Evolutionary conservation across 2,888 invertebrate species (phyloP).

Genomic region (Gortyna flavago): DNA sequence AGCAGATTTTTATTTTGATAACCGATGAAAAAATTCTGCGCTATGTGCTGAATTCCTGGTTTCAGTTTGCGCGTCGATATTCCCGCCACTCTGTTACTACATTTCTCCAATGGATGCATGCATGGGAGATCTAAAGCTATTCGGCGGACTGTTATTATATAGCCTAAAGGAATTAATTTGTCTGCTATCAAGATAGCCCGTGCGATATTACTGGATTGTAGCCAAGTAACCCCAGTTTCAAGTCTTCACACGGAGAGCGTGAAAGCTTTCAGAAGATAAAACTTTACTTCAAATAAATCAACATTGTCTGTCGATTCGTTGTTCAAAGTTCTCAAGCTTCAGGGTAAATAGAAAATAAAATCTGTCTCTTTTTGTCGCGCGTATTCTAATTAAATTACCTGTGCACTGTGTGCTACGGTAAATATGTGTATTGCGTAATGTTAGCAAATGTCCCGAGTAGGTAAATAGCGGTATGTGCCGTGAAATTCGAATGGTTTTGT

Average conservation of each 20-base stretch:
- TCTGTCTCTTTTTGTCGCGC: constrained; percentile 72
- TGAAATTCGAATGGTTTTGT: constrained; percentile 44
- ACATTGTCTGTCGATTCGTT: not conserved
- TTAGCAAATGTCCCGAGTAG: constrained; percentile 17
- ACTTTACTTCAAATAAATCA: not conserved
- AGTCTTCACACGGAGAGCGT: not conserved
- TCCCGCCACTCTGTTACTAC: too few species aligned
- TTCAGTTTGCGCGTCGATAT: too few species aligned
- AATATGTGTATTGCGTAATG: constrained; percentile 50
- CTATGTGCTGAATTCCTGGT: too few species aligned
- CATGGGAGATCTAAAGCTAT: not conserved
- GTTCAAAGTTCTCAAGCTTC: constrained; percentile 63
- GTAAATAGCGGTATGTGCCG: constrained; percentile 23
- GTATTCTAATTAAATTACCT: constrained; percentile 68
- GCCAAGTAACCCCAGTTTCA: not conserved
- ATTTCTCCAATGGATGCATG: too few species aligned
- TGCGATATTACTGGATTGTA: not conserved
- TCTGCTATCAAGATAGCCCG: not conserved
- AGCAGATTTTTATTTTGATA: too few species aligned
- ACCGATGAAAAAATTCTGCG: too few species aligned
- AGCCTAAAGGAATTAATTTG: too few species aligned
- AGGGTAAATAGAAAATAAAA: constrained; percentile 61
- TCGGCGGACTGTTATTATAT: not conserved
- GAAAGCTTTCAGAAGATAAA: not conserved
- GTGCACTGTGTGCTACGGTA: constrained; percentile 47